Evolutionary conservation across 2,113 vertebrate species (phyloP).

Genomic region (Thamnophis sirtalis): DNA sequence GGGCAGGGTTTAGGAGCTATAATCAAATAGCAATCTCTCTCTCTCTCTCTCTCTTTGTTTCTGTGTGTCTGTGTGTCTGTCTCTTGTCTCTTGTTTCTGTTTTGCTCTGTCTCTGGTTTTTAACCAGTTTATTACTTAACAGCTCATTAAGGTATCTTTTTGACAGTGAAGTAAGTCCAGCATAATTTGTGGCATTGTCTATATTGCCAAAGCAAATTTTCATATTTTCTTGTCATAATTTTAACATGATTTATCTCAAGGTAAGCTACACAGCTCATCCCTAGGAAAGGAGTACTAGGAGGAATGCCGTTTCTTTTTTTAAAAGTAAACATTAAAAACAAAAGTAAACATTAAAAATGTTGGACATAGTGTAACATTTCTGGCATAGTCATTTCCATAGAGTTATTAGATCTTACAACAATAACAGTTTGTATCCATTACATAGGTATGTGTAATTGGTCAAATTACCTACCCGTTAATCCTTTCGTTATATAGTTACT

Average conservation of each 20-base stretch:
- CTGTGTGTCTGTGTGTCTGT: too few relatives aligned
- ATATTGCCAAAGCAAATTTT: background rate
- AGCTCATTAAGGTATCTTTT: background rate
- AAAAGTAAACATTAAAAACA: too few relatives aligned
- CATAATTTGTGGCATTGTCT: background rate
- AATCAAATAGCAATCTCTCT: background rate
- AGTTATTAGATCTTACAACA: too few relatives aligned
- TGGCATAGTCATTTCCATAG: too few relatives aligned
- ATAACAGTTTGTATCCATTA: too few relatives aligned
- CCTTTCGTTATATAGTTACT: too few relatives aligned
- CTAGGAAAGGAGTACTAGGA: background rate
- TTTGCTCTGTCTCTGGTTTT: background rate
- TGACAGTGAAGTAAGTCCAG: background rate
- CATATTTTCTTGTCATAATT: background rate
- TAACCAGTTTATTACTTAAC: background rate
- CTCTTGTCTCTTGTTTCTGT: background rate
- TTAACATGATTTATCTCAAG: background rate
- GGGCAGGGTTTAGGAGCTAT: constrained; percentile 1
- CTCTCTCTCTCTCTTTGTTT: background rate
- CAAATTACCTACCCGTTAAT: too few relatives aligned
- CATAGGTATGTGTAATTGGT: too few relatives aligned
- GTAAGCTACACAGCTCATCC: too few relatives aligned
- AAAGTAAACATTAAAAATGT: too few relatives aligned
- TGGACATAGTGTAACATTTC: too few relatives aligned
- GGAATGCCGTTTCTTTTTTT: background rate